A percentile compares a stretch with the other conserved stretches of the same genome.
phyloP scores from a whole-genome alignment of 2,888 invertebrate genomes.

The Harpalus rufipes region DNA sequence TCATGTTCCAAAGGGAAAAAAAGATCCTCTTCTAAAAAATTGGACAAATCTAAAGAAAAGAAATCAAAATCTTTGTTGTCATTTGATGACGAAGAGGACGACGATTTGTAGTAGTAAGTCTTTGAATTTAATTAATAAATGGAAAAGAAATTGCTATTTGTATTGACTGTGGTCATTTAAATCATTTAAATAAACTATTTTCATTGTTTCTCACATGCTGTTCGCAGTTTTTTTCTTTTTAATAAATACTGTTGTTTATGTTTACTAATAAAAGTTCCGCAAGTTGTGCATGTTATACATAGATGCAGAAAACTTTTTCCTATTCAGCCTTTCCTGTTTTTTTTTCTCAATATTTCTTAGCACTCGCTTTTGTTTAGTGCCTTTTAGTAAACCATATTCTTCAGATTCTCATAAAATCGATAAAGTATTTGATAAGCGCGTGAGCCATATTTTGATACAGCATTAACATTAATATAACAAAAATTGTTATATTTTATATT shows the following conservation, averaged over 20 bases:
- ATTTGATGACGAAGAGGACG: constrained; percentile 76
- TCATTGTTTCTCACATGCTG: background rate
- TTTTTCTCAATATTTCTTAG: background rate
- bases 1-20: constrained; percentile 68
- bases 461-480: background rate
- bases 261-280: background rate
- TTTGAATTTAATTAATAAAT: constrained; percentile 3
- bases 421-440: constrained; percentile 60
- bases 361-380: constrained; percentile 49
- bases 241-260: constrained; percentile 1
- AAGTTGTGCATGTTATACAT: constrained; percentile 20
- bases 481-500: background rate
- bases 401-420: constrained; percentile 60
- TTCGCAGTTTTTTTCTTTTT: constrained; percentile 2
- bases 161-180: constrained; percentile 11
- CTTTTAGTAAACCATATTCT: constrained; percentile 56
- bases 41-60: constrained; percentile 72
- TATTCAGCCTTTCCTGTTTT: background rate
- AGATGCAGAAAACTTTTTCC: background rate
- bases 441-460: constrained; percentile 45
- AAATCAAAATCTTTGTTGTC: constrained; percentile 76
- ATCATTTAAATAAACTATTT: background rate
- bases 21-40: constrained; percentile 68
- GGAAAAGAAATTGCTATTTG: background rate
- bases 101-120: constrained; percentile 70